A percentile compares a stretch with the other conserved stretches of the same genome.
Conservation (phyloP, 2,797 vertebrate genomes). For the Ceyx erithaca region DNA sequence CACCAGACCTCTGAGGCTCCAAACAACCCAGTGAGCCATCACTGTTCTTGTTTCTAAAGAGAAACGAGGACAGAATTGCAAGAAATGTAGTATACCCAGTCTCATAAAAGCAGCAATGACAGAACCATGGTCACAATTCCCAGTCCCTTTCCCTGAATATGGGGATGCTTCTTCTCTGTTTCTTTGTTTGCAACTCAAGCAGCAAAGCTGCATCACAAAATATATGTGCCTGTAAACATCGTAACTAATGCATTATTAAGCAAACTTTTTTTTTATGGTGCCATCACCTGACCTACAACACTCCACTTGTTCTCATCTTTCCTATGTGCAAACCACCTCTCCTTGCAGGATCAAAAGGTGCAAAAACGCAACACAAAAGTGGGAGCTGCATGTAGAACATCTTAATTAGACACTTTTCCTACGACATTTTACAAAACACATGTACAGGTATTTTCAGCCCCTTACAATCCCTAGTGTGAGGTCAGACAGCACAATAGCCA, state of each 20-base stretch:
- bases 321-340: background rate
- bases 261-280: background rate
- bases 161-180: background rate
- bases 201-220: background rate
- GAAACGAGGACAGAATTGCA: background rate
- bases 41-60: background rate
- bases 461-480: background rate
- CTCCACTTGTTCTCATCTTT: background rate
- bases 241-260: background rate
- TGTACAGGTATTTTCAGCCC: background rate
- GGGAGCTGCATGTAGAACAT: background rate
- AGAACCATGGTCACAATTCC: background rate
- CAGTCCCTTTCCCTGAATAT: background rate
- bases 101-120: background rate
- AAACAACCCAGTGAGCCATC: background rate
- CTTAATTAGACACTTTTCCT: background rate
- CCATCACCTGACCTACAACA: background rate
- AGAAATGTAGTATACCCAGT: background rate
- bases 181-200: background rate
- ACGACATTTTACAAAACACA: background rate
- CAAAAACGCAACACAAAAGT: background rate
- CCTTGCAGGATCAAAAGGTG: background rate
- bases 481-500: background rate
- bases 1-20: background rate
- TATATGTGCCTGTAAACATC: background rate